Base-by-base conservation (phyloP, 2,113 vertebrate species). In the Barnardius zonarius region DNA sequence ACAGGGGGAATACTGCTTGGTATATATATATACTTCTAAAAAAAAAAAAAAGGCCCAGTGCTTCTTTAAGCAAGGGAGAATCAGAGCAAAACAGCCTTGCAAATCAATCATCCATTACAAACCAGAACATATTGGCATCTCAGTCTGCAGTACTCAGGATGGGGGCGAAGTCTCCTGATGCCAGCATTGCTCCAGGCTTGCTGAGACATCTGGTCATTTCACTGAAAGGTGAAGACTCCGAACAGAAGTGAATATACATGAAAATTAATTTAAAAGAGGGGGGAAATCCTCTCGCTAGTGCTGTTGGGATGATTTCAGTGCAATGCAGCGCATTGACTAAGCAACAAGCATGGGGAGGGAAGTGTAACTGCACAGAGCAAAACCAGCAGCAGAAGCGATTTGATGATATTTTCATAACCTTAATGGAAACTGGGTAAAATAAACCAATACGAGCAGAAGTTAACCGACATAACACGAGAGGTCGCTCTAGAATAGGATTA, bases 31-130 rank as follows among this genome's bases (percentile, higher is more conserved):
- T 59, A 33, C 30, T 20, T 59, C 33, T 15, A 9, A 15, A 52
- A 87, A 43, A 15, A 52, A 87, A 43, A 62, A 68, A 59, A 92
- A 18, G 25, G 17, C 13, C 59, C 18, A 6, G 37, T 68, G 59
- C 61, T 97, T 92, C 73, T 86, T 86, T 68, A 95, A 83, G 73
- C 52, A 87, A 81, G 30, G 63, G 44, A 85, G 63, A 86, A 95
- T 66, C 69, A 70, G 52, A 73, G 94, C 62, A 90, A 95, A 97
- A 90, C 91, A 96, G 67, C 67, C 79, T 86, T 88, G 86, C 83
- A 96, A 97, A 97, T 96, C 94, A 96, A 88, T 94, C 95, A 94
- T 94, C 95, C 90, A 90, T 94, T 95, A 96, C 84, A 97, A 97
- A 97, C 63, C 83, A 87, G 94, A 96, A 96, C 87, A 96, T 94